A percentile compares a stretch with the other conserved stretches of the same genome.
phyloP scores from a whole-genome alignment of 1,140 invertebrate species.

The Formica exsecta region DNA sequence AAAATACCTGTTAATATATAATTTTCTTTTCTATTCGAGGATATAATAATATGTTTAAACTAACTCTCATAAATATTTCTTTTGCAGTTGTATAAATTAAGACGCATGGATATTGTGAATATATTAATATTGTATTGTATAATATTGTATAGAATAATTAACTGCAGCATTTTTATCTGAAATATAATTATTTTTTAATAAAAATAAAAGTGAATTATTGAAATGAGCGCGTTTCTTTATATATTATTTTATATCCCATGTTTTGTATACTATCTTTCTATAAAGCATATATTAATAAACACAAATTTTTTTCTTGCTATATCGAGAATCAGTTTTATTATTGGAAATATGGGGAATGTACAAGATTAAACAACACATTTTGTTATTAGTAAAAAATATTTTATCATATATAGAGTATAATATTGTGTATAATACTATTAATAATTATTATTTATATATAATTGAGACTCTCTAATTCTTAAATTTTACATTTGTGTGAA shows the following conservation, averaged over 20 bases:
- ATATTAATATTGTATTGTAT: slow-evolving; percentile 1
- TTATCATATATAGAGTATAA: slow-evolving; percentile 2
- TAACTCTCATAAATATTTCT: background rate
- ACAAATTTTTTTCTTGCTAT: background rate
- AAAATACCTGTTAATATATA: background rate
- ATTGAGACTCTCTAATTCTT: background rate
- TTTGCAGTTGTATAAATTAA: background rate
- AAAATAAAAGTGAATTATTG: slow-evolving; percentile 16
- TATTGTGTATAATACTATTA: background rate
- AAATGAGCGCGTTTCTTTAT: background rate
- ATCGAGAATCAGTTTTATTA: slow-evolving; percentile 33
- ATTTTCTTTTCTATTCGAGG: background rate
- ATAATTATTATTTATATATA: slow-evolving; percentile 22
- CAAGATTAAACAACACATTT: slow-evolving; percentile 12
- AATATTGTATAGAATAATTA: slow-evolving; percentile 36
- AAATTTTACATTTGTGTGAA: slow-evolving; percentile 10
- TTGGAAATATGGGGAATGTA: slow-evolving; percentile 48
- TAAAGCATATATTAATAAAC: background rate
- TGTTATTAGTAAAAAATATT: slow-evolving; percentile 41
- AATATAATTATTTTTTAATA: slow-evolving; percentile 45
- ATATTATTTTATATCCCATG: background rate
- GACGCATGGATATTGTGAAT: background rate
- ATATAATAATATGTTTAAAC: background rate
- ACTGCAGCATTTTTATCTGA: slow-evolving; percentile 40
- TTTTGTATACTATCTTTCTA: slow-evolving; percentile 4